phyloP scores from a whole-genome alignment of 1,140 invertebrate genomes.

The Drosophila pachea region DNA sequence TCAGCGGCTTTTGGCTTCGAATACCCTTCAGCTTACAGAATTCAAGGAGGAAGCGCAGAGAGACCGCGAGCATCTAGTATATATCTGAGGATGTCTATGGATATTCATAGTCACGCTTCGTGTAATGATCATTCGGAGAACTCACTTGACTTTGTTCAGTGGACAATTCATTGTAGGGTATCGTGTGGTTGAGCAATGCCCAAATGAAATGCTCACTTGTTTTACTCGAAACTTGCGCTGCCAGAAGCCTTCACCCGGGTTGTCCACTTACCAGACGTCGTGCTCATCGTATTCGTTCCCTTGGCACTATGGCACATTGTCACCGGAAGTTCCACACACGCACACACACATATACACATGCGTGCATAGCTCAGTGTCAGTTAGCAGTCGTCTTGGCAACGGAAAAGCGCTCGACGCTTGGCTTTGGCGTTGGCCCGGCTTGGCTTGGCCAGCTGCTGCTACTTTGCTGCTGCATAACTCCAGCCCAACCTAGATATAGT shows the following conservation, averaged over 20 bases:
- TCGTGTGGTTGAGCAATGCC: not conserved
- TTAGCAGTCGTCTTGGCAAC: slow-evolving; percentile 68
- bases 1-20: slow-evolving; percentile 50
- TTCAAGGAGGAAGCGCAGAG: too few relatives aligned
- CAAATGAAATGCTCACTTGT: slow-evolving; percentile 8
- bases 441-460: slow-evolving; percentile 43
- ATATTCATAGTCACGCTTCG: too few relatives aligned
- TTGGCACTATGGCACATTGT: slow-evolving; percentile 67
- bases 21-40: too few relatives aligned
- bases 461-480: slow-evolving; percentile 15
- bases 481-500: not conserved
- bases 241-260: slow-evolving; percentile 62
- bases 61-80: too few relatives aligned
- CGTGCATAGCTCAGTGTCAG: slow-evolving; percentile 44
- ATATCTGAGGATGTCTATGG: too few relatives aligned
- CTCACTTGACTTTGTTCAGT: too few relatives aligned
- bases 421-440: not conserved
- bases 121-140: too few relatives aligned
- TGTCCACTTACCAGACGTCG: slow-evolving; percentile 52
- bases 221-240: slow-evolving; percentile 18
- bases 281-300: slow-evolving; percentile 50
- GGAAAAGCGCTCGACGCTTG: slow-evolving; percentile 34
- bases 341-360: slow-evolving; percentile 36
- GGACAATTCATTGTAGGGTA: not conserved
- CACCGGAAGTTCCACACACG: slow-evolving; percentile 69